phyloP scores from a whole-genome alignment of 2,888 invertebrate genomes.

The Latrodectus hesperus region DNA sequence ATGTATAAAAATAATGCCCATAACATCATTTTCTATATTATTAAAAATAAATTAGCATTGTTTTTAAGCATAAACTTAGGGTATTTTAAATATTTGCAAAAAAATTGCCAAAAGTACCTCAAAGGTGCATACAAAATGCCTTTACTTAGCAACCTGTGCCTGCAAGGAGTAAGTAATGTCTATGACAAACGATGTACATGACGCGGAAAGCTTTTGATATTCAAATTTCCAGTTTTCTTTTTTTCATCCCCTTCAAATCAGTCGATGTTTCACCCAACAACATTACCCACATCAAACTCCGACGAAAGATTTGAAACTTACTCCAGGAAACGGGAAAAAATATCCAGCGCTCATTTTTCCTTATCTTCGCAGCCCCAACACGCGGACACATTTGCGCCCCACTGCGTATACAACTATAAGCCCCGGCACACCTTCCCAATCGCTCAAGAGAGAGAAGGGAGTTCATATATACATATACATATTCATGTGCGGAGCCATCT shows the following conservation, averaged over 20 bases:
- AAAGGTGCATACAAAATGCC: too few species aligned
- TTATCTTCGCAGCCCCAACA: constrained; percentile 48
- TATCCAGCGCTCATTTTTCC: constrained; percentile 46
- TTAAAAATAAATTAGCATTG: too few species aligned
- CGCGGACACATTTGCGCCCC: constrained; percentile 32
- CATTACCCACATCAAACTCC: neutral
- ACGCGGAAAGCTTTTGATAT: neutral
- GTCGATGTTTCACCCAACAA: neutral
- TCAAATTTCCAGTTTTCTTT: neutral
- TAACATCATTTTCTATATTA: too few species aligned
- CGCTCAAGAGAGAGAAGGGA: constrained; percentile 1
- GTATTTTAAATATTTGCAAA: too few species aligned
- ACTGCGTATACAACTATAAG: constrained; percentile 3
- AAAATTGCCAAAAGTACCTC: too few species aligned
- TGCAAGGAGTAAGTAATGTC: too few species aligned
- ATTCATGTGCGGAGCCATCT: constrained; percentile 32
- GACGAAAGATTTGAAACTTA: neutral
- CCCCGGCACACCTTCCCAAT: constrained; percentile 18
- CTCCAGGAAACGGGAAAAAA: neutral
- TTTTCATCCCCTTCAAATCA: too few species aligned
- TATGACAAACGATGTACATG: too few species aligned
- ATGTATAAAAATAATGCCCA: too few species aligned
- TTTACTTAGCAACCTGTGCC: too few species aligned
- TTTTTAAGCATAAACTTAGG: too few species aligned
- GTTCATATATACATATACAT: constrained; percentile 34